Base-by-base conservation (phyloP, 2,888 invertebrate genomes). In the Drosophila crucigera region DNA sequence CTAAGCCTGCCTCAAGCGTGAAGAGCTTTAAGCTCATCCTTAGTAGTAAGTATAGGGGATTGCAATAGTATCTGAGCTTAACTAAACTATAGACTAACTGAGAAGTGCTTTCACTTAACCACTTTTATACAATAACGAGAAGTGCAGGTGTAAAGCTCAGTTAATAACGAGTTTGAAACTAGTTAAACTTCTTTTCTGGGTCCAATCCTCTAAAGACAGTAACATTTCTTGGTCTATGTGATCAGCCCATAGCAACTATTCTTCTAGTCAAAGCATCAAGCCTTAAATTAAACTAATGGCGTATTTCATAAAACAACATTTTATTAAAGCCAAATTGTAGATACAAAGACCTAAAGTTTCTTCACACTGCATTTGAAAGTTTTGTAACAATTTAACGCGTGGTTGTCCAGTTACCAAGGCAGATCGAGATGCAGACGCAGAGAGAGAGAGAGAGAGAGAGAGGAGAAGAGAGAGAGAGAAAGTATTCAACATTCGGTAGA, bases 401-500 rank as follows among this genome's bases (percentile, higher is more conserved):
- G 9, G 4, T 16, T 37, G 59, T 31, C 31, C 50, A 63, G 55
- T 7, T 41, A 31, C 43, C 31, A 58, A 19, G 25, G 9, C 16
- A 41, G 58, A 19, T 41, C 33, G 28, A 56, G 30, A 33, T 31
- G 31, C 16, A 49, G 37, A 53, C 31, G 25, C 49, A 49, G 19
- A 33, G 43, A 19, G 33, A 47, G 35, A 43, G 22, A 25, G 30
- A n/a, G 16, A 41, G 52, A 43, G 47, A 52, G 54, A 5, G 6
- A 14, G 52, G 61, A 25, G 16, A 16, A 41, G 52, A 43, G 50
- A 52, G 54, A 5, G 10, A 19, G 56, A 68, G 52, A 43, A 53
- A 41, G 28, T 59, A 50, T 67, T 73, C 66, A 61, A 58, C 73
- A 68, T 66, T 69, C 53, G 78, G 61, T 58, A 28, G 47, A 60